Base-by-base conservation (phyloP, 2,888 invertebrate genomes). In the Drosophila lutescens region DNA sequence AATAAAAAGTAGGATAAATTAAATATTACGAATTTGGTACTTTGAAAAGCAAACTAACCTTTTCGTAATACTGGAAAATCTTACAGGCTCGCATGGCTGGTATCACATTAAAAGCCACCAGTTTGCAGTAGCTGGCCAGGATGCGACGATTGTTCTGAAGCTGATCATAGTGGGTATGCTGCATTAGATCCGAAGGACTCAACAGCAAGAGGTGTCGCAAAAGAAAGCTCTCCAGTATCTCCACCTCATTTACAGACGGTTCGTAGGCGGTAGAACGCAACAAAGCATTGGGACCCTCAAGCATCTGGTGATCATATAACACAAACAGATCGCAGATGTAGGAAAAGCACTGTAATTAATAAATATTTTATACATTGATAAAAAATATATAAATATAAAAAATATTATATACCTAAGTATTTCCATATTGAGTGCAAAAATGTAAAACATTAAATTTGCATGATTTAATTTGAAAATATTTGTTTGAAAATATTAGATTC, bases 311-410 rank as follows among this genome's bases (percentile, higher is more conserved):
- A 7, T 69, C 55, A 13, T 76, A 79, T 0, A 86, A 26, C 6
- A 81, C 41, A 1, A 72, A 46, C 0, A 84, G 49, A 56, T 84
- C 86, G 12, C 86, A 86, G 2, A 26, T n/a, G 3, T 38, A 71
- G 23, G 34, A 32, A 43, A 71, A 75, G 13, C 67, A 67, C 83
- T 86, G 12, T 0, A 23, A 26, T 5, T 15, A 47, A 47, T 4
- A 26, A 26, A 26, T 26, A 26, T 26, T 26, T n/a, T n/a, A n/a
- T n/a, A n/a, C n/a, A n/a, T n/a, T n/a, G n/a, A n/a, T n/a, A n/a
- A n/a, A n/a, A n/a, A n/a, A n/a, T n/a, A n/a, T n/a, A n/a, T n/a
- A n/a, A n/a, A n/a, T n/a, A n/a, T n/a, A n/a, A n/a, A n/a, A 20
- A 20, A 23, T 23, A 23, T 23, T 23, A 23, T 4, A 23, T 3